phyloP scores from a whole-genome alignment of 2,888 invertebrate species.

The Sturmia bella region DNA sequence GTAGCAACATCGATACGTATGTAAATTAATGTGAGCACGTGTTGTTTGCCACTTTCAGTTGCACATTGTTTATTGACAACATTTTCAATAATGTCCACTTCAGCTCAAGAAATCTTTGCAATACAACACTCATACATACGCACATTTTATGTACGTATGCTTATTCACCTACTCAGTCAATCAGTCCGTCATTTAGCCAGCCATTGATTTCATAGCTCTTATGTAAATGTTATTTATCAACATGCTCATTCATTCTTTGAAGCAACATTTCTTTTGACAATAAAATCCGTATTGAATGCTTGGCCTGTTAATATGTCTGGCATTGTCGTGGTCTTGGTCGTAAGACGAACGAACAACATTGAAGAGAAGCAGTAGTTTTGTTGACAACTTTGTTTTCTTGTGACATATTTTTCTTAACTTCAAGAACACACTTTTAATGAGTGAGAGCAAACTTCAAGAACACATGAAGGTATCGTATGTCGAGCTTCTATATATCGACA shows the following conservation, averaged over 20 bases:
- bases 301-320: constrained; percentile 5
- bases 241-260: constrained; percentile 55
- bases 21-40: constrained; percentile 58
- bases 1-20: not conserved
- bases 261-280: constrained; percentile 29
- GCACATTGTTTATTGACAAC: constrained; percentile 49
- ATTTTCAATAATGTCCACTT: constrained; percentile 47
- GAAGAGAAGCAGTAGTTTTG: constrained; percentile 56
- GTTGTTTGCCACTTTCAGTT: constrained; percentile 68
- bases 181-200: not conserved
- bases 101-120: constrained; percentile 46
- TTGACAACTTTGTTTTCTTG: constrained; percentile 61
- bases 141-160: not conserved
- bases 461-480: not conserved
- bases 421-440: constrained; percentile 54
- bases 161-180: not conserved
- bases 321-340: constrained; percentile 36
- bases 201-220: constrained; percentile 27
- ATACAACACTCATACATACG: not conserved
- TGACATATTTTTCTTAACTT: constrained; percentile 57
- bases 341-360: constrained; percentile 33
- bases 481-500: not conserved
- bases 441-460: not conserved
- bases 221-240: constrained; percentile 52
- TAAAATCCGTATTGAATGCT: constrained; percentile 35